Evolutionary conservation across 2,113 vertebrate genomes (phyloP), one percentile per base, ranked within the genome.

Genomic region (Spizaetus ornatus): DNA sequence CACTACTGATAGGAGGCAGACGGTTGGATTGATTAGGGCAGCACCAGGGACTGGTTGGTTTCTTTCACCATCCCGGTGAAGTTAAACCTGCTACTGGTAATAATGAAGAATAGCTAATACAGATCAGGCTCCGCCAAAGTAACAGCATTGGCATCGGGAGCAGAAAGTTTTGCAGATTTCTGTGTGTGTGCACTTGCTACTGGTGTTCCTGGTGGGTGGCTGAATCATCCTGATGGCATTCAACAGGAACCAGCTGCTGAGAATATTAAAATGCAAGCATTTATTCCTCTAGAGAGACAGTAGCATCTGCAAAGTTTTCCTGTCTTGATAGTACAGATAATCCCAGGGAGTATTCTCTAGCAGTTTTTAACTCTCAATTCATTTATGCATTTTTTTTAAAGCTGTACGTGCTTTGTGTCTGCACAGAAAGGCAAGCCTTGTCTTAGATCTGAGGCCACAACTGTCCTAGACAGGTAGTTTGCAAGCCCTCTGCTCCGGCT

Each of bases 221-320:
- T 98, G 98, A 98, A 98, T 98, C 98, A 98, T 98, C 98, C 98
- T 98, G 97, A 98, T 98, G 98, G 98, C 98, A 98, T 98, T 98
- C 98, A 98, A 98, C 98, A 98, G 98, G 98, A 98, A 98, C 98
- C 98, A 98, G 98, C 98, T 98, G 98, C 98, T 98, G 98, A 98
- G 98, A 98, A 98, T 98, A 98, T 98, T 98, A 98, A 98, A 98
- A 98, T 98, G 98, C 98, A 98, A 98, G 97, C 98, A 97, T 98
- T 98, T 98, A 98, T 98, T 98, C 98, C 98, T 98, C 98, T 97
- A 98, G 98, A 98, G 98, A 98, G 98, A 98, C 98, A 98, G 98
- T 98, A 98, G 98, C 98, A 98, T 98, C 98, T 98, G 98, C 98
- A 98, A 97, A 98, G 96, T 98, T 98, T 98, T 98, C 97, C 98